Conservation (phyloP, 2,888 invertebrate genomes). For the Caenorhabditis uteleia region DNA sequence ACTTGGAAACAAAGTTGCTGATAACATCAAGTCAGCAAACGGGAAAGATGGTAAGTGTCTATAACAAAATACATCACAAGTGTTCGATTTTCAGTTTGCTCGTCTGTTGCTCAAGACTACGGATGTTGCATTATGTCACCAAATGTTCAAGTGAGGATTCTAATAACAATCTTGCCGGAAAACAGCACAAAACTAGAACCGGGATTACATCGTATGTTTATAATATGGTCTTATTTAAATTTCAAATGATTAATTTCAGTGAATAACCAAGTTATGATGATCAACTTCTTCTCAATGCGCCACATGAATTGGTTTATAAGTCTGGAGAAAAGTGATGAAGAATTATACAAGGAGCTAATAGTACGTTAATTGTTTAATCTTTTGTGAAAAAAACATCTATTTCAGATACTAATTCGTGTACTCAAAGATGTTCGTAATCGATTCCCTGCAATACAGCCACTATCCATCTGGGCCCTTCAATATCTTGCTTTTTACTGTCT, state of each 20-base stretch:
- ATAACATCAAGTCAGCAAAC: slow-evolving; percentile 80
- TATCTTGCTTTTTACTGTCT: slow-evolving; percentile 83
- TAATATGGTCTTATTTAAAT: not conserved
- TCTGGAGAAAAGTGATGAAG: slow-evolving; percentile 82
- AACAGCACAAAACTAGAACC: slow-evolving; percentile 91
- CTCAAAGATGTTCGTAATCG: slow-evolving; percentile 88
- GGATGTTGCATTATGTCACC: slow-evolving; percentile 88
- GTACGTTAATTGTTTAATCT: no score
- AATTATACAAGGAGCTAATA: no score
- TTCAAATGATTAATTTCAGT: slow-evolving; percentile 70
- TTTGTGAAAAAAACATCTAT: no score
- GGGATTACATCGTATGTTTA: slow-evolving; percentile 76
- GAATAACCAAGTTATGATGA: slow-evolving; percentile 80
- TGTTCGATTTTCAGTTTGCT: slow-evolving; percentile 18
- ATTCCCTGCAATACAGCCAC: slow-evolving; percentile 86
- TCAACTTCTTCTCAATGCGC: slow-evolving; percentile 89
- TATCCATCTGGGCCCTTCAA: slow-evolving; percentile 96
- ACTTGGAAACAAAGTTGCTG: slow-evolving; percentile 84
- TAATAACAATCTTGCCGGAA: slow-evolving; percentile 91
- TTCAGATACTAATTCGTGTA: slow-evolving; percentile 79
- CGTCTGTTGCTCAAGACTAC: slow-evolving; percentile 68
- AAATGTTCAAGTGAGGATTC: slow-evolving; percentile 85
- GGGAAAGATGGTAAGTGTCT: slow-evolving; percentile 18
- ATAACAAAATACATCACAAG: slow-evolving; percentile 6
- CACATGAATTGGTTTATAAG: slow-evolving; percentile 98